Evolutionary conservation across 2,113 vertebrate genomes (phyloP).

Genomic region (Holacanthus passer): DNA sequence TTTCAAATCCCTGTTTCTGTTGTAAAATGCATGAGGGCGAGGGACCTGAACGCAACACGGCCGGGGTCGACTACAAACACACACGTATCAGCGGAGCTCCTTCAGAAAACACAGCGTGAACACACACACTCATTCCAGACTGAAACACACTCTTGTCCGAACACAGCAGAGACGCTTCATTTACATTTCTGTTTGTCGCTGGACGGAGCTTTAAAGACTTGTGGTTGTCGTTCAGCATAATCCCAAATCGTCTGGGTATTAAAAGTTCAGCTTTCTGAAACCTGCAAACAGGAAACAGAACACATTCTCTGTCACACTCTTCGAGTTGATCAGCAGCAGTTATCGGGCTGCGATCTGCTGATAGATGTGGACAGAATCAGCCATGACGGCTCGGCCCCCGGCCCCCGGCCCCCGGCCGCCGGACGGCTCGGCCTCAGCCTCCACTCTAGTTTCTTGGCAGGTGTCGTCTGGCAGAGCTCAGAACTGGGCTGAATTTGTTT

Average conservation of each 20-base stretch:
- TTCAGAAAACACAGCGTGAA: neutral
- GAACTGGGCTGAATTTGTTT: too few species aligned
- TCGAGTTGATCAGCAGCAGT: neutral
- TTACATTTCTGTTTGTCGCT: constrained; percentile 15
- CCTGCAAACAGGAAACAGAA: constrained; percentile 27
- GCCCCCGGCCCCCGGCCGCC: neutral
- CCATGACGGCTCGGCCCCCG: neutral
- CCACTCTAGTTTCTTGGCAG: neutral
- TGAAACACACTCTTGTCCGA: neutral
- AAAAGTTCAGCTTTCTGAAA: neutral
- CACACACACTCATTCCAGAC: neutral
- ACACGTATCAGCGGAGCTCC: constrained; percentile 4
- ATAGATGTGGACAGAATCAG: constrained; percentile 54
- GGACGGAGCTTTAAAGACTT: constrained; percentile 10
- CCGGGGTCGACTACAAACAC: neutral
- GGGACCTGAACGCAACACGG: constrained; percentile 45
- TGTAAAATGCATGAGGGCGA: constrained; percentile 55
- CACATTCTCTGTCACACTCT: neutral
- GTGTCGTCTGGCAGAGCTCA: neutral
- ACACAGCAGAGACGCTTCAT: neutral
- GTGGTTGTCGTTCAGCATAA: constrained; percentile 26
- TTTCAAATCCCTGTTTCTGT: constrained; percentile 54
- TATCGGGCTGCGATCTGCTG: constrained; percentile 11
- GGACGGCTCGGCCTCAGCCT: neutral
- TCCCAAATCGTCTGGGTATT: constrained; percentile 44